phyloP scores from a whole-genome alignment of 2,113 vertebrate genomes.

The Grantiella picta region DNA sequence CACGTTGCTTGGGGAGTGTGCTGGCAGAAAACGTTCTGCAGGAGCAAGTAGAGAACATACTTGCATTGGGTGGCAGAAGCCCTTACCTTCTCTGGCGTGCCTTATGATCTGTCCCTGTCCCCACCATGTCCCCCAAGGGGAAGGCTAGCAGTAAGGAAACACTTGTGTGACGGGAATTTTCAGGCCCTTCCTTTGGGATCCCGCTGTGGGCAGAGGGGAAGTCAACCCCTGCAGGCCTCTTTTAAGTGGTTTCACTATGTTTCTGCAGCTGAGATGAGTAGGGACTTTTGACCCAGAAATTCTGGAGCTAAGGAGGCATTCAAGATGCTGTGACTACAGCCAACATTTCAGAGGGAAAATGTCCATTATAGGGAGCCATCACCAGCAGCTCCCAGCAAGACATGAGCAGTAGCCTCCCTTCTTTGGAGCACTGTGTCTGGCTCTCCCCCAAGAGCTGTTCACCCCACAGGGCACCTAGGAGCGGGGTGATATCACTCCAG shows the following conservation, averaged over 20 bases:
- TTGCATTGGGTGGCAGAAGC: background rate
- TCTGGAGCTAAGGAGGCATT: background rate
- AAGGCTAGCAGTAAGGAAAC: background rate
- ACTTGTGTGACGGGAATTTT: background rate
- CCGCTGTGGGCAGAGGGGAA: background rate
- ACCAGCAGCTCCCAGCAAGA: background rate
- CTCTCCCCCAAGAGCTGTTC: too few relatives aligned
- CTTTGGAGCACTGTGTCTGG: background rate
- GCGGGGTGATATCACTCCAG: background rate
- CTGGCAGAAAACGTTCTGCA: background rate
- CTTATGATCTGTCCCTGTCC: background rate
- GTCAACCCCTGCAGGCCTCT: background rate
- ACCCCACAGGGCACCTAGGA: too few relatives aligned
- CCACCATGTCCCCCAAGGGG: background rate
- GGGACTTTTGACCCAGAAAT: background rate
- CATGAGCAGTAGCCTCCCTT: fast-evolving
- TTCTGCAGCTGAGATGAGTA: background rate
- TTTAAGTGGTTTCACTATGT: background rate
- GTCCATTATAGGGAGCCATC: background rate
- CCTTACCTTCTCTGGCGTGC: background rate
- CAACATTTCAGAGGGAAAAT: background rate
- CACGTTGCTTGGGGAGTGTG: fast-evolving
- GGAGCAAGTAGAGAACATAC: background rate
- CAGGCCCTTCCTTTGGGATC: background rate
- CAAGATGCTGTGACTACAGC: background rate